Conservation (phyloP, 2,113 vertebrate species). For the Gallinago undulata region DNA sequence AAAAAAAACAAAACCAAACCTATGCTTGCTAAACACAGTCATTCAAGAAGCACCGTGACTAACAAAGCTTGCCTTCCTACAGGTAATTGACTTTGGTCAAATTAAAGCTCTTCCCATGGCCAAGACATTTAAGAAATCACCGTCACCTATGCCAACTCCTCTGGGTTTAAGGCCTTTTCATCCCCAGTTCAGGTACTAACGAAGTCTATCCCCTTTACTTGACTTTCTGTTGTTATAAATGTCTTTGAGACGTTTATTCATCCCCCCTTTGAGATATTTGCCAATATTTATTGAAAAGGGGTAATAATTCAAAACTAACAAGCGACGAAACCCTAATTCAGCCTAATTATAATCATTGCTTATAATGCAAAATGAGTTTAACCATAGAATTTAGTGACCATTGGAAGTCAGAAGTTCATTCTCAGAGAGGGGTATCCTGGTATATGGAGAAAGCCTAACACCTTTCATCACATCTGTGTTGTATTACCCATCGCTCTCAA, state of each 20-base stretch:
- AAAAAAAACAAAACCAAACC: background rate
- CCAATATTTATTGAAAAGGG: background rate
- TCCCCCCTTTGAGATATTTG: background rate
- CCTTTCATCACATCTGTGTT: background rate
- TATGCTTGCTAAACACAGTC: background rate
- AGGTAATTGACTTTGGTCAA: background rate
- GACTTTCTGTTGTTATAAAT: background rate
- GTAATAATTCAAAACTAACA: background rate
- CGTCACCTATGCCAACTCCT: background rate
- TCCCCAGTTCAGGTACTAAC: background rate
- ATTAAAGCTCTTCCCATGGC: background rate
- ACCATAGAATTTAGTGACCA: background rate
- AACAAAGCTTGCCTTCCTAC: background rate
- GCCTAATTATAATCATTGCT: background rate
- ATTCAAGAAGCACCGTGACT: background rate
- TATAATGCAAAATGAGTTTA: background rate
- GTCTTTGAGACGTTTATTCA: background rate
- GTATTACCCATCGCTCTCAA: background rate
- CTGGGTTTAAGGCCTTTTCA: background rate
- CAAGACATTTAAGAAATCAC: background rate
- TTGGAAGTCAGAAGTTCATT: too few species aligned
- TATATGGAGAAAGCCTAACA: rapidly evolving
- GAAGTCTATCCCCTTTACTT: background rate
- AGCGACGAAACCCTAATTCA: background rate
- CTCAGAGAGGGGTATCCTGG: background rate